Conservation (phyloP, 2,888 invertebrate genomes). For the Doris montereyensis region DNA sequence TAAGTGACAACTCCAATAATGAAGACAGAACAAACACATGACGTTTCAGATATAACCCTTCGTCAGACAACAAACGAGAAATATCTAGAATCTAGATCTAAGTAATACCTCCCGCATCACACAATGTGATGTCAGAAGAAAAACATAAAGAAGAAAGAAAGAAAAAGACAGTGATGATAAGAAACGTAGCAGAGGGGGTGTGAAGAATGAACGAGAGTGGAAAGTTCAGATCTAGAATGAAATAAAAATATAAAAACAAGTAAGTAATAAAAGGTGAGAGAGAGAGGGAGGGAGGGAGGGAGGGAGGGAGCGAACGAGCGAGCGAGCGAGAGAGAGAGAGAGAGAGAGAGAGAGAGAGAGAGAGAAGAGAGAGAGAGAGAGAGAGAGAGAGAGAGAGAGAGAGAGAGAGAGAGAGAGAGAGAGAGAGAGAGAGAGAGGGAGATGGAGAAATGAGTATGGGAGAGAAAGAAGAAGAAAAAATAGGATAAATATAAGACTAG, state of each 20-base stretch:
- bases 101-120: no score
- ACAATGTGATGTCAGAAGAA: no score
- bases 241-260: no score
- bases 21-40: no score
- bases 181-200: not conserved
- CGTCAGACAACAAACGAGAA: no score
- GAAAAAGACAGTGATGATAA: not conserved
- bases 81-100: no score
- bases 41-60: no score
- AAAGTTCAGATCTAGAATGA: no score
- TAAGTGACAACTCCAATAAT: no score
- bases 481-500: not conserved
- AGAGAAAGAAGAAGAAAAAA: not conserved
- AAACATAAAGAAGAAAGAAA: conserved; percentile 15
- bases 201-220: not conserved
- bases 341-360: not conserved
- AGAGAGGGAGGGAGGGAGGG: not conserved
- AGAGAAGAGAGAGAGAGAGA: not conserved
- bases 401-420: not conserved
- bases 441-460: not conserved
- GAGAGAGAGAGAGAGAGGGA: not conserved
- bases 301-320: not conserved
- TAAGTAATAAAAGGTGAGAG: not conserved
- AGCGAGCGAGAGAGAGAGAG: not conserved
- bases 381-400: not conserved